phyloP scores from a whole-genome alignment of 2,888 invertebrate genomes.

The Sinopyrophorus schimmeli region DNA sequence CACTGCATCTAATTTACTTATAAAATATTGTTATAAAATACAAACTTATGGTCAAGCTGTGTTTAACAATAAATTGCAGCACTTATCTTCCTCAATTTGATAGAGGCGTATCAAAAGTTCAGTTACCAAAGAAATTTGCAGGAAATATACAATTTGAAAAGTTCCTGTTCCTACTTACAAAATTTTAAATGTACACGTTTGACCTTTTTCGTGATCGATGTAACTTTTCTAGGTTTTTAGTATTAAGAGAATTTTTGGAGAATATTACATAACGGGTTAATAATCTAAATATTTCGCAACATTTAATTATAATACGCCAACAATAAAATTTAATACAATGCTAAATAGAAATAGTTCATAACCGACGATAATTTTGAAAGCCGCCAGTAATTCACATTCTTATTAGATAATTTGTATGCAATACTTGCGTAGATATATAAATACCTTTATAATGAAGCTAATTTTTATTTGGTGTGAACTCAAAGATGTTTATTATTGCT shows the following conservation, averaged over 20 bases:
- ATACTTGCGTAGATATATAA: constrained; percentile 3
- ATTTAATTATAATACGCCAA: constrained; percentile 8
- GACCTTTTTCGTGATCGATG: constrained; percentile 23
- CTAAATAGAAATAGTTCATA: background rate
- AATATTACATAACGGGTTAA: constrained; percentile 2
- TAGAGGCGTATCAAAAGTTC: constrained; percentile 14
- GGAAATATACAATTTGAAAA: constrained; percentile 15
- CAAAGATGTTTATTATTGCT: too few species aligned
- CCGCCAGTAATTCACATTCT: background rate
- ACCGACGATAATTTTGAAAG: constrained; percentile 3
- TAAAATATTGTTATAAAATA: too few species aligned
- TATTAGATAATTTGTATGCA: background rate
- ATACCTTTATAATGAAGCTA: too few species aligned
- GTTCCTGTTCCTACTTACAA: constrained; percentile 21
- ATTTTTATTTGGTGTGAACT: too few species aligned
- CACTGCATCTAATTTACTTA: too few species aligned
- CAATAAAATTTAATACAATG: constrained; percentile 6
- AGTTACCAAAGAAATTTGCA: constrained; percentile 16
- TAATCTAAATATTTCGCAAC: constrained; percentile 11
- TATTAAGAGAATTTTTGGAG: constrained; percentile 1
- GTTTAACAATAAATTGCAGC: constrained; percentile 13
- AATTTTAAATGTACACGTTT: constrained; percentile 24
- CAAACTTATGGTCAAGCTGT: too few species aligned
- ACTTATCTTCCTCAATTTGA: constrained; percentile 10
- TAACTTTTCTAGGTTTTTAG: constrained; percentile 12